phyloP scores from a whole-genome alignment of 92 coral and sea anemone genomes.

The Paragorgia papillata region DNA sequence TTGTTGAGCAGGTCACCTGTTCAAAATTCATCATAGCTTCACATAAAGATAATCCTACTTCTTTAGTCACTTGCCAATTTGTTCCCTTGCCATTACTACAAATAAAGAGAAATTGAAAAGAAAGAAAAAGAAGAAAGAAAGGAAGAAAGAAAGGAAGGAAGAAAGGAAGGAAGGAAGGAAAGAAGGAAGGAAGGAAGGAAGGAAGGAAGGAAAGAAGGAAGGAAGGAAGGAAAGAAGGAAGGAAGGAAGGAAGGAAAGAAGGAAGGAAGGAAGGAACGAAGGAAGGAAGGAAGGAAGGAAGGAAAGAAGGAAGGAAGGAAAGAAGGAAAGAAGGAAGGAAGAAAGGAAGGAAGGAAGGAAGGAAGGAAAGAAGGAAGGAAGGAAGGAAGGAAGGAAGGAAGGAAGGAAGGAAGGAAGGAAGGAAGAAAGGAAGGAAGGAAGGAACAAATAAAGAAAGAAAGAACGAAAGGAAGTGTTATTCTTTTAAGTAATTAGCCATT shows the following conservation, averaged over 20 bases:
- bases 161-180: not conserved
- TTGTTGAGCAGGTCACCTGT: no score
- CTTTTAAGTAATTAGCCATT: no score
- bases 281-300: slow-evolving; percentile 12
- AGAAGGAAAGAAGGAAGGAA: slow-evolving; percentile 1
- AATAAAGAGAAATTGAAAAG: not conserved
- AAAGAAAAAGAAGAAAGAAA: not conserved
- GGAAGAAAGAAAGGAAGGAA: not conserved
- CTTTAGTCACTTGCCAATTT: slow-evolving; percentile 34
- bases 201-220: no score
- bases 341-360: not conserved
- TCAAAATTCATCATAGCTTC: slow-evolving; percentile 37
- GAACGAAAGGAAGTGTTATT: no score
- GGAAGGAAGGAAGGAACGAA: slow-evolving; percentile 3
- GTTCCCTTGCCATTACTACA: slow-evolving; percentile 36
- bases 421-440: not conserved
- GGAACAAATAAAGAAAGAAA: no score
- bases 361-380: not conserved
- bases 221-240: no score
- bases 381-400: slow-evolving; percentile 14
- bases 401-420: slow-evolving; percentile 8
- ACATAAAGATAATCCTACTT: slow-evolving; percentile 37
- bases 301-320: slow-evolving; percentile 6
- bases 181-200: not conserved
- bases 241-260: no score